Percentiles rank a stretch among this genome's conserved stretches.
Conservation (phyloP, 2,113 vertebrate species). For the Protomyctophum bolini region DNA sequence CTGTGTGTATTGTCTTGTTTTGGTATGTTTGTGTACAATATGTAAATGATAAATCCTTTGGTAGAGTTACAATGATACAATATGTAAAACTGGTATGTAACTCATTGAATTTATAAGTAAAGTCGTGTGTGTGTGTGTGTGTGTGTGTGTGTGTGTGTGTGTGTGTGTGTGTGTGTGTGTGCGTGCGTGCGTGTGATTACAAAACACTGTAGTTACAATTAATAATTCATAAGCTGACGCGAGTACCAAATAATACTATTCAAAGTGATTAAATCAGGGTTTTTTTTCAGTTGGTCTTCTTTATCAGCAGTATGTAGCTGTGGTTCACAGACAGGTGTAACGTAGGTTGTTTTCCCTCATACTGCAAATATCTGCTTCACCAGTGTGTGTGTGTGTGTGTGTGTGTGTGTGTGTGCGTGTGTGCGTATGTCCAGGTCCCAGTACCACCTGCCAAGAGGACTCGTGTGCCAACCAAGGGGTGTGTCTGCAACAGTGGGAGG, state of each 20-base stretch:
- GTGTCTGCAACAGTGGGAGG: slow-evolving; percentile 98
- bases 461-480: slow-evolving; percentile 98
- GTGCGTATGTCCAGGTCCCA: slow-evolving; percentile 83
- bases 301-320: slow-evolving; percentile 29
- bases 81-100: neutral
- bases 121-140: too few relatives aligned
- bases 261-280: neutral
- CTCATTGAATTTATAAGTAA: neutral
- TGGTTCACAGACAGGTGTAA: slow-evolving; percentile 22
- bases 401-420: neutral
- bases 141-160: too few relatives aligned
- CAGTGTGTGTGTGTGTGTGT: slow-evolving; percentile 29
- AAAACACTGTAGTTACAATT: too few relatives aligned
- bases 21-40: slow-evolving; percentile 4
- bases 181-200: too few relatives aligned
- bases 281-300: slow-evolving; percentile 23
- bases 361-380: slow-evolving; percentile 26
- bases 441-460: slow-evolving; percentile 96
- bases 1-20: neutral
- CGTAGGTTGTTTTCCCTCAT: neutral
- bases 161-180: too few relatives aligned
- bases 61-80: neutral
- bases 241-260: too few relatives aligned
- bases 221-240: too few relatives aligned
- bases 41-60: neutral